phyloP scores from a whole-genome alignment of 1,140 invertebrate genomes.

The Antheraea mylitta region DNA sequence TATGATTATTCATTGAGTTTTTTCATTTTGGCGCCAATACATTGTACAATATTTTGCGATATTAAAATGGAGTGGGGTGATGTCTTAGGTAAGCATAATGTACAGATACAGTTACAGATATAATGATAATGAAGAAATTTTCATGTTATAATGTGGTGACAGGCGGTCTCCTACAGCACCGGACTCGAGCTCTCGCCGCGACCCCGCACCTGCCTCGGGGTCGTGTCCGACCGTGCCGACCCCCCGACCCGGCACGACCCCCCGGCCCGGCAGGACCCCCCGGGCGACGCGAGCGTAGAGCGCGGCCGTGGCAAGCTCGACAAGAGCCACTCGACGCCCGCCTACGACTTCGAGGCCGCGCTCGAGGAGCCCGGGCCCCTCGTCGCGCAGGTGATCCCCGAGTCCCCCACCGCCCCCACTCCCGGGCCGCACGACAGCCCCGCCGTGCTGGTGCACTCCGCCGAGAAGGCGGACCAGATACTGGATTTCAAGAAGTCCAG shows the following conservation, averaged over 20 bases:
- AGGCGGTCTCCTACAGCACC: slow-evolving; percentile 83
- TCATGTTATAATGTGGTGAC: neutral
- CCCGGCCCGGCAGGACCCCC: slow-evolving; percentile 27
- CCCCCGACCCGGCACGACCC: slow-evolving; percentile 25
- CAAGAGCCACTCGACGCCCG: slow-evolving; percentile 88
- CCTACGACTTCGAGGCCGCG: slow-evolving; percentile 82
- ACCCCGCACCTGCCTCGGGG: slow-evolving; percentile 83
- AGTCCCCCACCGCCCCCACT: slow-evolving; percentile 56
- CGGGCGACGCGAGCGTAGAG: slow-evolving; percentile 14
- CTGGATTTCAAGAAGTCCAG: slow-evolving; percentile 66
- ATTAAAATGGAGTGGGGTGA: too few relatives aligned
- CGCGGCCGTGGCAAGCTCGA: slow-evolving; percentile 80
- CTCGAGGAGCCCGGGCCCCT: slow-evolving; percentile 36
- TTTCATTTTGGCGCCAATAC: too few relatives aligned
- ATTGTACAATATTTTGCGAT: too few relatives aligned
- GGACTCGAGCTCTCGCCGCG: slow-evolving; percentile 83
- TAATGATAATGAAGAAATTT: neutral
- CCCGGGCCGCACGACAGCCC: slow-evolving; percentile 27
- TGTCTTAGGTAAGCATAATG: too few relatives aligned
- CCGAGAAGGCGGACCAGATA: slow-evolving; percentile 58
- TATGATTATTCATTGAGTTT: too few relatives aligned
- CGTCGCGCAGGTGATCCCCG: slow-evolving; percentile 55
- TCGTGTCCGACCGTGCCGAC: slow-evolving; percentile 29
- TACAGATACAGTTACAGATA: too few relatives aligned
- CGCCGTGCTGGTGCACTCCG: slow-evolving; percentile 36